These are phyloP conservation scores for Holothuria scabra DNA, from an alignment of 53 echinoderm and acorn worm species.

Conservation along the genomic window DNA sequence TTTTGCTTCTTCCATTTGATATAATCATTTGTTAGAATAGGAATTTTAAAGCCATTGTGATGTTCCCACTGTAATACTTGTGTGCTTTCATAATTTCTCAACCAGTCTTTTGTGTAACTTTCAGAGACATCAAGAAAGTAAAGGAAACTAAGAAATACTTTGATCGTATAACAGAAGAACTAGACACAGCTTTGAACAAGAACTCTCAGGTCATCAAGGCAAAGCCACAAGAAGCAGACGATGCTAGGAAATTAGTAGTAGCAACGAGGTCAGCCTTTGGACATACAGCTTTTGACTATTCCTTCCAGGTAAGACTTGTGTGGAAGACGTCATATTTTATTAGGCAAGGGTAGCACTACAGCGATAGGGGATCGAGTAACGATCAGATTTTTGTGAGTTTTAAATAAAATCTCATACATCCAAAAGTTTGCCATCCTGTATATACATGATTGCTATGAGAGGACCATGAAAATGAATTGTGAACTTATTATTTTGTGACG, in stretches of 20 bases:
- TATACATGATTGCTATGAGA: no score
- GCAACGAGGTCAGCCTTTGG: slow-evolving; percentile 96
- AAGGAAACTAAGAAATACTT: slow-evolving; percentile 91
- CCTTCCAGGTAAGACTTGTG: slow-evolving; percentile 75
- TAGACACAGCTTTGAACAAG: slow-evolving; percentile 79
- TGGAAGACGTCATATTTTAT: not conserved
- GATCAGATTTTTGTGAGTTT: no score
- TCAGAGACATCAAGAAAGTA: slow-evolving; percentile 92
- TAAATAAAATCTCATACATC: no score
- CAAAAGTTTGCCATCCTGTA: no score
- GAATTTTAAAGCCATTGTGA: no score
- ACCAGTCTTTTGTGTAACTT: not conserved
- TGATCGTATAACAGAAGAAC: slow-evolving; percentile 89
- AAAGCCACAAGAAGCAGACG: slow-evolving; percentile 82
- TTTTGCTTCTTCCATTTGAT: no score
- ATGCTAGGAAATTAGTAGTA: slow-evolving; percentile 76
- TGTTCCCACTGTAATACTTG: no score
- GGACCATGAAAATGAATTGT: no score
- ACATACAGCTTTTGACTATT: slow-evolving; percentile 95
- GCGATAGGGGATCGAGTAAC: no score
- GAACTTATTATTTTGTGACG: no score
- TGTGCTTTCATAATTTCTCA: not conserved
- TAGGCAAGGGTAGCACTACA: no score
- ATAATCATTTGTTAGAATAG: no score
- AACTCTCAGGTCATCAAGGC: slow-evolving; percentile 79